Base-by-base conservation (phyloP, 2,113 vertebrate genomes). In the Ictidomys tridecemlineatus region DNA sequence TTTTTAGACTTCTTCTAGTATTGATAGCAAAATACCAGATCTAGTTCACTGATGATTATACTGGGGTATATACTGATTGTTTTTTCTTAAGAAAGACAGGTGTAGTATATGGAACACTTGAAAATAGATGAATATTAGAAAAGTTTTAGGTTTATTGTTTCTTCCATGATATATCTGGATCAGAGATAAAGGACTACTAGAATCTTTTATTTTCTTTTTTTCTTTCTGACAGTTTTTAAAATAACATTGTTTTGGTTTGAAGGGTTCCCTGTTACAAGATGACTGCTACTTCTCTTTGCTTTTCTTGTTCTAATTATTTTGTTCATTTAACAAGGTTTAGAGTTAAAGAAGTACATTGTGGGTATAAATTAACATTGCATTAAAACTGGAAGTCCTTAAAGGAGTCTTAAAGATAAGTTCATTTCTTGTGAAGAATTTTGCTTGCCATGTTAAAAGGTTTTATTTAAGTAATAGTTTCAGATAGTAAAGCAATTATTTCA, bases 401-500 rank as follows among this genome's bases (percentile, higher is more conserved):
- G 9, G 9, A 93, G 28, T 37, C 26, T 82, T 92, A 83, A 82
- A 90, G 39, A 1, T n/a, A 28, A 92, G 79, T 95, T 87, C 4
- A 80, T 76, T 92, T 63, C 1, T 30, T 85, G 9, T 88, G 39
- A 58, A 91, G 69, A 32, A 69, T 85, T 83, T 93, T 72, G 61
- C 24, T 94, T 96, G 45, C 28, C 16, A 9, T 94, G 20, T 77
- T 92, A 95, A 61, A 28, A 32, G 73, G 14, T 92, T 93, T 95
- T 56, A 53, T 42, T 80, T 8, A 74, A 45, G 20, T 37, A 37
- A 96, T 85, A 67, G 12, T 91, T 91, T 93, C 61, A 85, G 26
- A 73, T 95, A 96, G 84, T 5, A 91, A 93, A 79, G 58, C 10
- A 94, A 89, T 94, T 90, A 51, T 88, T 84, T 96, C 86, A 80